A percentile compares a stretch with the other conserved stretches of the same genome.
Conservation (phyloP, 2,888 invertebrate genomes). For the Glyphotaelius pellucidus region DNA sequence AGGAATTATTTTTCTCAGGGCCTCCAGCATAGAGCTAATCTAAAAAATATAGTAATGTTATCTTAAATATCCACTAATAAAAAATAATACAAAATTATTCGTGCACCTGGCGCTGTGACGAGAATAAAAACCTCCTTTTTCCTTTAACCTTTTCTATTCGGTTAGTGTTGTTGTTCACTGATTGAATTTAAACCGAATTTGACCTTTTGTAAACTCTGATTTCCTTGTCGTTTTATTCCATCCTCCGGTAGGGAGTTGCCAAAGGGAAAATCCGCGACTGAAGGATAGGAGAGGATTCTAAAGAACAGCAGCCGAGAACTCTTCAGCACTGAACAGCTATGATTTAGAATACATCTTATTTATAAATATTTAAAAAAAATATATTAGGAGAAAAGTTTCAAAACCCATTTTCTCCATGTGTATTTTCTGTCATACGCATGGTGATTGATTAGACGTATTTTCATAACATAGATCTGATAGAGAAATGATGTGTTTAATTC, state of each 20-base stretch:
- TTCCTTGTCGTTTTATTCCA: not conserved
- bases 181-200: not conserved
- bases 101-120: not conserved
- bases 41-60: too few relatives aligned
- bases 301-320: not conserved
- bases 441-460: too few relatives aligned
- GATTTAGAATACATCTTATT: not conserved
- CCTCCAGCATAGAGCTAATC: too few relatives aligned
- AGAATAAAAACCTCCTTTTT: not conserved
- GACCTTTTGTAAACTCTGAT: not conserved
- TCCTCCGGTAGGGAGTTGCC: not conserved
- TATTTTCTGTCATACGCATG: too few relatives aligned
- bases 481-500: too few relatives aligned
- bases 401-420: not conserved
- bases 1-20: too few relatives aligned
- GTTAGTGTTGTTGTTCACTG: not conserved
- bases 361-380: too few relatives aligned
- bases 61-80: not conserved
- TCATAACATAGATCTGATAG: too few relatives aligned
- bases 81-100: not conserved
- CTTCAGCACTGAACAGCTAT: not conserved
- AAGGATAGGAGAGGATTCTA: not conserved
- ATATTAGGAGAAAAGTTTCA: not conserved
- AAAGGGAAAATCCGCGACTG: too few relatives aligned
- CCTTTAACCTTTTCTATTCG: not conserved